Evolutionary conservation across 2,888 invertebrate species (phyloP), one percentile per base, ranked within the genome.

Genomic region (Ormyrus pomaceus): DNA sequence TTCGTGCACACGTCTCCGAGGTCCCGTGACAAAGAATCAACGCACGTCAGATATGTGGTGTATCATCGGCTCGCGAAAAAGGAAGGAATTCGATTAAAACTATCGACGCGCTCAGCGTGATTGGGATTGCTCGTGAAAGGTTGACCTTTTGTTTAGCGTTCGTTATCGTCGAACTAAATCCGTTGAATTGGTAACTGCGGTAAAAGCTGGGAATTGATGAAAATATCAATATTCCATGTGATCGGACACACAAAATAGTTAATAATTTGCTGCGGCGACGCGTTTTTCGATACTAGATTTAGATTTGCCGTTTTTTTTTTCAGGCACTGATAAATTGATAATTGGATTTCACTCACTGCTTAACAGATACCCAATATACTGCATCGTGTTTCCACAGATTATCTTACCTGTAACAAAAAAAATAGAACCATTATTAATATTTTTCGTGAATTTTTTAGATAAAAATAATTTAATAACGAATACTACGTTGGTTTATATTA

Each of bases 341-440:
- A 34, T 34, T 34, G 34, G 58, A 34, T 72, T 66, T 72, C 66
- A 72, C 77, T 50, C n/a, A 66, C 9, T n/a, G 58, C 7, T n/a
- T 2, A 0, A 19, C 2, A 34, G 50, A 62, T 51, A 53, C 5
- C 61, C 34, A 34, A 34, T 34, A 34, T 34, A 34, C 34, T 34
- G 34, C 34, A 34, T 34, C 1, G 34, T 34, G 0, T 34, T 34
- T 34, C 34, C 34, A 34, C 10, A 9, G 48, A 19, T 62, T 55
- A 13, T 68, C 78, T 78, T 72, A 78, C 78, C 78, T 72, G 72
- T 45, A 72, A 78, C 72, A 72, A 55, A 68, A 78, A 59, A 71
- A 51, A 48, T 11, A 61, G 10, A 48, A 53, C 19, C 34, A 51
- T 58, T 72, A 51, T 59, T 65, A 45, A n/a, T 51, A 59, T 7